phyloP scores from a whole-genome alignment of 2,797 vertebrate genomes.

The Malurus leucopterus region DNA sequence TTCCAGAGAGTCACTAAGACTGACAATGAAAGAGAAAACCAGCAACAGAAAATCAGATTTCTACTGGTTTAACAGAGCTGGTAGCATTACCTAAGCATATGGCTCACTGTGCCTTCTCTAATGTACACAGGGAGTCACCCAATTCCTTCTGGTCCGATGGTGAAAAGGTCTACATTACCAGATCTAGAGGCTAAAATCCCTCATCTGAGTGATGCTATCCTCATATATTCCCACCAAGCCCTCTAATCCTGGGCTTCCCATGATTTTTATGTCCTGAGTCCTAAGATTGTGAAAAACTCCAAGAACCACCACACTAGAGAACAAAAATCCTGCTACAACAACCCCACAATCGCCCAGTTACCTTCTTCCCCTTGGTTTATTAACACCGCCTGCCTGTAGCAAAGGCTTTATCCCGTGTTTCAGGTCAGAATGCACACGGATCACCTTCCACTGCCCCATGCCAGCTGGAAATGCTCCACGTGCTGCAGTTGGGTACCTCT shows the following conservation, averaged over 20 bases:
- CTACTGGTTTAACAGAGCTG: background rate
- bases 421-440: fast-evolving
- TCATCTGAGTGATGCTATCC: background rate
- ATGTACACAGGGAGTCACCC: background rate
- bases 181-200: background rate
- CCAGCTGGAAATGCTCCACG: background rate
- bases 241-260: background rate
- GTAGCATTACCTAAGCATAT: background rate
- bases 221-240: background rate
- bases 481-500: background rate
- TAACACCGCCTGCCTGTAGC: background rate
- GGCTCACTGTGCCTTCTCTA: background rate
- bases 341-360: background rate
- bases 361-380: background rate
- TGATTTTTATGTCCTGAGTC: background rate
- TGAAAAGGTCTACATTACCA: background rate
- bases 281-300: background rate
- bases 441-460: fast-evolving
- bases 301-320: background rate
- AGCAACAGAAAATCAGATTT: background rate
- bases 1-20: background rate
- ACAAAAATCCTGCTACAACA: background rate
- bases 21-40: background rate
- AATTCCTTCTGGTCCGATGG: background rate
- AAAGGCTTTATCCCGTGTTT: background rate